phyloP scores from a whole-genome alignment of 2,113 vertebrate species.

The Argyrosomus japonicus region DNA sequence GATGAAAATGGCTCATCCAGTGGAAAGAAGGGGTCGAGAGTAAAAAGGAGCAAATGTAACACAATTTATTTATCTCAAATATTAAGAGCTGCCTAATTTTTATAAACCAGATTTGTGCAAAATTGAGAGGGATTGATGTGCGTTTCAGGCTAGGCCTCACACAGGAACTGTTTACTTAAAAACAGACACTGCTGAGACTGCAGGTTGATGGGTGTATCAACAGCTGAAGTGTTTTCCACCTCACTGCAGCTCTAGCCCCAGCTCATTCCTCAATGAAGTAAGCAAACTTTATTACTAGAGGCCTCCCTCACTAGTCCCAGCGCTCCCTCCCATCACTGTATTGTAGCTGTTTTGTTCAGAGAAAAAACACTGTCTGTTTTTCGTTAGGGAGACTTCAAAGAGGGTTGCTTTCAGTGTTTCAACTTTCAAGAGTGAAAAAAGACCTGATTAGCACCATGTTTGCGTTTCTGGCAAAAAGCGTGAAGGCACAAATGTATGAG shows the following conservation, averaged over 20 bases:
- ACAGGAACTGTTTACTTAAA: constrained; percentile 65
- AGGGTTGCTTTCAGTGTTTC: constrained; percentile 47
- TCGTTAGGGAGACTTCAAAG: constrained; percentile 72
- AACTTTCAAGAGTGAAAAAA: constrained; percentile 59
- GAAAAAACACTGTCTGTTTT: constrained; percentile 66
- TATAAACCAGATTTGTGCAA: background rate
- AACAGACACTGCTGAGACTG: constrained; percentile 48
- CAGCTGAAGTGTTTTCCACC: constrained; percentile 71
- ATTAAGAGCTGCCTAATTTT: constrained; percentile 10
- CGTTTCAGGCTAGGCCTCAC: constrained; percentile 23
- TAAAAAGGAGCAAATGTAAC: background rate
- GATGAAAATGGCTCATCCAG: background rate
- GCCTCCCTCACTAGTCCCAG: constrained; percentile 30
- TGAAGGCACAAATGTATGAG: constrained; percentile 5
- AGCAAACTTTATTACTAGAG: constrained; percentile 55
- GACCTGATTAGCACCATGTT: constrained; percentile 63
- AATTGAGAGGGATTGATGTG: constrained; percentile 17
- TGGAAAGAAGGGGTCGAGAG: background rate
- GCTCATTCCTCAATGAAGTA: constrained; percentile 62
- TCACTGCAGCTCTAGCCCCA: constrained; percentile 34
- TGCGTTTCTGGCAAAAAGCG: constrained; percentile 32
- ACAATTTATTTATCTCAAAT: background rate
- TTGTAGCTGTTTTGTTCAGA: constrained; percentile 54
- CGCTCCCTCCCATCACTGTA: constrained; percentile 33
- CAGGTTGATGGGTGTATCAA: constrained; percentile 59